Conservation (phyloP, 1,140 invertebrate species). For the Drosophila guanche region DNA sequence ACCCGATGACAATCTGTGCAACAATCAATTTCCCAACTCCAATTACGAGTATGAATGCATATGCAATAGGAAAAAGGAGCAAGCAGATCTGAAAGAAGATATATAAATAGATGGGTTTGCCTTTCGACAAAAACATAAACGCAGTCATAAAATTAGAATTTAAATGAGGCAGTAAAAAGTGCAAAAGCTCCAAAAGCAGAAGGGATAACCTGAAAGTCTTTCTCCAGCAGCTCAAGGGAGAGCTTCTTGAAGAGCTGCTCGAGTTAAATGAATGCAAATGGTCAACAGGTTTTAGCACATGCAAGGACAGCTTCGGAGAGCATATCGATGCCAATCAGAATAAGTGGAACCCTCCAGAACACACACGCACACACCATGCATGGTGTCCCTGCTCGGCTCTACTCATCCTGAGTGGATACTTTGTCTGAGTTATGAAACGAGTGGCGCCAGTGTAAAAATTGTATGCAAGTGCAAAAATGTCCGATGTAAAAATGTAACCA, state of each 20-base stretch:
- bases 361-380: no score
- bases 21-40: constrained; percentile 38
- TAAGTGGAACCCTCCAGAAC: constrained; percentile 50
- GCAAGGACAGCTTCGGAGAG: constrained; percentile 35
- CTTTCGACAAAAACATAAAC: constrained; percentile 77
- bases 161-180: constrained; percentile 73
- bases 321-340: constrained; percentile 70
- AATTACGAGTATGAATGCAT: constrained; percentile 72
- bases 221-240: constrained; percentile 1
- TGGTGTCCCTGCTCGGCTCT: not conserved
- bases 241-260: constrained; percentile 7
- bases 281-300: constrained; percentile 74
- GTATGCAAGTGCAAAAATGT: constrained; percentile 66
- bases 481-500: constrained; percentile 52
- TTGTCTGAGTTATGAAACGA: constrained; percentile 76
- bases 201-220: constrained; percentile 8
- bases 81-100: constrained; percentile 44
- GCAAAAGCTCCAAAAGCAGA: constrained; percentile 34
- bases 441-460: constrained; percentile 75
- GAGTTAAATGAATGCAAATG: constrained; percentile 78
- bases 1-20: constrained; percentile 2
- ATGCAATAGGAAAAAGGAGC: constrained; percentile 19
- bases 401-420: constrained; percentile 39
- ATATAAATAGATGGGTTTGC: constrained; percentile 59
- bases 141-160: constrained; percentile 77